Percentiles rank a stretch among this genome's conserved stretches.
These are phyloP conservation scores for Ariopsis seemanni DNA, from an alignment of 2,113 vertebrate genomes.

Conservation along the genomic window DNA sequence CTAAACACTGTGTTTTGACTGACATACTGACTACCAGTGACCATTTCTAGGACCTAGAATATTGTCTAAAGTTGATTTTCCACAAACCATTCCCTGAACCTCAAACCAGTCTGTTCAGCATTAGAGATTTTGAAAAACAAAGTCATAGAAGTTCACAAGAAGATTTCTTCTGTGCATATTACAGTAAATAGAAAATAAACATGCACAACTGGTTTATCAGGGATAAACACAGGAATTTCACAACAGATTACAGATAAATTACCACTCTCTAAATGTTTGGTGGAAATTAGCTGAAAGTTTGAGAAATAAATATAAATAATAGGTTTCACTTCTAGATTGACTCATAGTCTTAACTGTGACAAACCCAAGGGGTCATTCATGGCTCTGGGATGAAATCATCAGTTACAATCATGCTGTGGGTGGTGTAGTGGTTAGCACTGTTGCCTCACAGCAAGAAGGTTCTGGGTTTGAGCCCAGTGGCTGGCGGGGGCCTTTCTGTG, in stretches of 20 bases:
- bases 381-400: not conserved
- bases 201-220: not conserved
- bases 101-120: not conserved
- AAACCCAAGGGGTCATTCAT: no score
- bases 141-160: not conserved
- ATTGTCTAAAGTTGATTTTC: not conserved
- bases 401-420: not conserved
- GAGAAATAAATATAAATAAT: not conserved
- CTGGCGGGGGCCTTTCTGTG: no score
- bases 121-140: not conserved
- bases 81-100: not conserved
- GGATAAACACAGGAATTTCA: no score
- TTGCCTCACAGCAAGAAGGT: no score
- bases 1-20: not conserved
- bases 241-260: not conserved
- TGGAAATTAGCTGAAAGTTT: not conserved
- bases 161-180: not conserved
- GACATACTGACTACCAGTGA: not conserved
- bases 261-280: not conserved
- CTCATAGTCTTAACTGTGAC: not conserved
- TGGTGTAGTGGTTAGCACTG: not conserved
- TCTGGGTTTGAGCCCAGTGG: no score
- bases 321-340: not conserved
- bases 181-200: not conserved
- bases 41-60: not conserved